These are phyloP conservation scores for Actinopyga echinites DNA, from an alignment of 53 echinoderm and acorn worm genomes.

Conservation along the genomic window DNA sequence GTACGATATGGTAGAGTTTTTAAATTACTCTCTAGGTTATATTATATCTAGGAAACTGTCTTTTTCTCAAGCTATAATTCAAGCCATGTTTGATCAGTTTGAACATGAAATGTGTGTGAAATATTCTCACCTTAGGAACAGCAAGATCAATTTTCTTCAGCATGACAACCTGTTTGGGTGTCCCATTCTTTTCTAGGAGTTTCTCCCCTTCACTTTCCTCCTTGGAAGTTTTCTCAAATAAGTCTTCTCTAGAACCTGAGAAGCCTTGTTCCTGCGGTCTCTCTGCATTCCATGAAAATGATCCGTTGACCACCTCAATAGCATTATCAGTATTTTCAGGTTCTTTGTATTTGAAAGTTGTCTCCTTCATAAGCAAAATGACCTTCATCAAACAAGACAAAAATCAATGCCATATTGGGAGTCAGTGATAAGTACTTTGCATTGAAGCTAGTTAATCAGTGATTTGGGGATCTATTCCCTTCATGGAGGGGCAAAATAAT, in stretches of 20 bases:
- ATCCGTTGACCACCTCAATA: slow-evolving; percentile 54
- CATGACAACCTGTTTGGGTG: neutral
- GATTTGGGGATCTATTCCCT: no score
- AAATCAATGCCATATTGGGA: no score
- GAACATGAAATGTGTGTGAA: no score
- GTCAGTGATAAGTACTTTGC: no score
- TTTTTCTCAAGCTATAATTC: no score
- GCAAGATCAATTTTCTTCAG: slow-evolving; percentile 59
- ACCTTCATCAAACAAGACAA: slow-evolving; percentile 11
- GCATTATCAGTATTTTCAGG: slow-evolving; percentile 60
- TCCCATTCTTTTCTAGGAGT: neutral
- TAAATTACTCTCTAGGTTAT: no score
- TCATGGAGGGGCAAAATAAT: no score
- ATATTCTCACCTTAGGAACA: slow-evolving; percentile 58
- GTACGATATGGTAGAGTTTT: no score
- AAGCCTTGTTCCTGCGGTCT: neutral
- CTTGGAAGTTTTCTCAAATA: neutral
- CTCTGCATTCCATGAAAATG: slow-evolving; percentile 61
- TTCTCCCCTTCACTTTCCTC: neutral
- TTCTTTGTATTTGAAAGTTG: slow-evolving; percentile 10
- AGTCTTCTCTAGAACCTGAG: slow-evolving; percentile 23
- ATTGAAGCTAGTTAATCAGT: no score
- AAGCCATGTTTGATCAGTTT: no score
- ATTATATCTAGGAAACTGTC: no score
- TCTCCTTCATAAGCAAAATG: slow-evolving; percentile 65